phyloP scores from a whole-genome alignment of 2,113 vertebrate species.

The Xiphophorus hellerii region DNA sequence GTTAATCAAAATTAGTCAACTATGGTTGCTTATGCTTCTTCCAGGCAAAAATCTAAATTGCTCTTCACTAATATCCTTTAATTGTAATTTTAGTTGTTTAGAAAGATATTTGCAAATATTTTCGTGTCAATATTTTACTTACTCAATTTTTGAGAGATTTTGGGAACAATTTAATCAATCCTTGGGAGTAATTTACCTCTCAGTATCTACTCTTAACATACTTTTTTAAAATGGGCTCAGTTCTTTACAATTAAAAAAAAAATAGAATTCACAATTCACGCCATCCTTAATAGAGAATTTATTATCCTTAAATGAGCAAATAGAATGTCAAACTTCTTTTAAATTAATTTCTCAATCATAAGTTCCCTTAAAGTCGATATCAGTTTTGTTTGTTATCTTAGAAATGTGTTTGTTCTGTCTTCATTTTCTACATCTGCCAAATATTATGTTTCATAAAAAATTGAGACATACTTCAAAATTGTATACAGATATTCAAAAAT shows the following conservation, averaged over 20 bases:
- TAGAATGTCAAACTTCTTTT: neutral
- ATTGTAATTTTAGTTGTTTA: neutral
- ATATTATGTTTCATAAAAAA: neutral
- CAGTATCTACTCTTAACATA: too few species aligned
- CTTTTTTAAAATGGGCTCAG: too few species aligned
- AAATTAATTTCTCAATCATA: neutral
- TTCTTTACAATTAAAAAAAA: too few species aligned
- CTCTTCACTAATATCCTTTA: neutral
- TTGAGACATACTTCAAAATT: neutral
- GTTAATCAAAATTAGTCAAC: neutral
- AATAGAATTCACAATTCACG: neutral
- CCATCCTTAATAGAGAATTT: neutral
- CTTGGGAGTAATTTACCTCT: neutral
- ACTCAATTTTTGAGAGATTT: neutral
- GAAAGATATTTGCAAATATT: neutral
- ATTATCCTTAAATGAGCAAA: neutral
- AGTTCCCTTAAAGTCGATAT: neutral
- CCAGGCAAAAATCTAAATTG: neutral
- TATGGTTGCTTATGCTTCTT: neutral
- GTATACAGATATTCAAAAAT: neutral
- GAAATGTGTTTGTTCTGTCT: neutral
- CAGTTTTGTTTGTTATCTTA: neutral
- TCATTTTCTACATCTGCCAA: neutral
- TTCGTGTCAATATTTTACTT: neutral
- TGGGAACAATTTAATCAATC: too few species aligned